Evolutionary conservation across 2,888 invertebrate genomes (phyloP).

Genomic region (Apamea anceps): DNA sequence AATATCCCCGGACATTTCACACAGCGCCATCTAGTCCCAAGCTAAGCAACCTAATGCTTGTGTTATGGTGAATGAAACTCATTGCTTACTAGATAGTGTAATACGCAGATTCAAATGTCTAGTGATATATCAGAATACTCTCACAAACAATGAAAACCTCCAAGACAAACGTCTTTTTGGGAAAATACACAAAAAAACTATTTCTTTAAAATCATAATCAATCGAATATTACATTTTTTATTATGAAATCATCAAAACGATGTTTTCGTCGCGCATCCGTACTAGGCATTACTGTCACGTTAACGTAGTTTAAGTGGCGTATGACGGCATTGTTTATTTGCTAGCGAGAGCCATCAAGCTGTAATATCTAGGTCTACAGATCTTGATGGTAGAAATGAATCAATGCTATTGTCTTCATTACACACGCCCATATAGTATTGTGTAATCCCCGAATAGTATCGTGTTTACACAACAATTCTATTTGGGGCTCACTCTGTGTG

Average conservation of each 20-base stretch:
- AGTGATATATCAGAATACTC: neutral
- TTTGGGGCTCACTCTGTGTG: neutral
- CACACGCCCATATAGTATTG: neutral
- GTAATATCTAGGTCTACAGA: neutral
- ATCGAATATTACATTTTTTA: too few relatives aligned
- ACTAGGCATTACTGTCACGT: neutral
- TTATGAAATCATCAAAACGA: too few relatives aligned
- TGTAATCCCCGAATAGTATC: neutral
- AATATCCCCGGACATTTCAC: too few relatives aligned
- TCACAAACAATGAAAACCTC: neutral
- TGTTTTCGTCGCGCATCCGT: neutral
- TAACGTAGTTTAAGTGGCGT: too few relatives aligned
- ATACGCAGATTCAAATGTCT: neutral
- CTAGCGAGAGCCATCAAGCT: neutral
- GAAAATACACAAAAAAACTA: too few relatives aligned
- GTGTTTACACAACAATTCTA: neutral
- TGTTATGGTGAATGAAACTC: too few relatives aligned
- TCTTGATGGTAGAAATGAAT: neutral
- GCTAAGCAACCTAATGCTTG: too few relatives aligned
- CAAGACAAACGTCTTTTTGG: too few relatives aligned
- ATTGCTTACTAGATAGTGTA: too few relatives aligned
- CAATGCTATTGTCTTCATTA: conserved; percentile 4
- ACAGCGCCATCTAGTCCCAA: too few relatives aligned
- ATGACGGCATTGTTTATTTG: neutral
- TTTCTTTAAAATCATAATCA: too few relatives aligned